These are phyloP conservation scores for Conger conger DNA, from an alignment of 2,113 vertebrate species.

Conservation along the genomic window DNA sequence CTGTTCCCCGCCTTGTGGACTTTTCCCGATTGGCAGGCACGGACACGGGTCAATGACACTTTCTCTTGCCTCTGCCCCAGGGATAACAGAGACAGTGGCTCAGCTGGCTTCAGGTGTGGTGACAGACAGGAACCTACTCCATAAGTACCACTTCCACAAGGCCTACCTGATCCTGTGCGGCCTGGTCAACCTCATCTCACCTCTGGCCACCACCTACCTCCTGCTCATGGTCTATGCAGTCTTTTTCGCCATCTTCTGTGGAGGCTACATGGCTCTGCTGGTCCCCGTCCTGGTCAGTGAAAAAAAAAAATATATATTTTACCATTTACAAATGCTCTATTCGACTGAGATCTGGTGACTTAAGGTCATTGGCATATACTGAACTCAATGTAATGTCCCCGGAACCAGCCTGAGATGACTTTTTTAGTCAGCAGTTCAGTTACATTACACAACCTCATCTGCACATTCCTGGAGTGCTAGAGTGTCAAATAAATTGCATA, in stretches of 20 bases:
- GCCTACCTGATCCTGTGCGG: slow-evolving; percentile 85
- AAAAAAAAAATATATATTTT: neutral
- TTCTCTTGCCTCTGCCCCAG: slow-evolving; percentile 50
- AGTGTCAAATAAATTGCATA: no score
- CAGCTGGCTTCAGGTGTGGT: slow-evolving; percentile 87
- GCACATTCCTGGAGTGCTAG: no score
- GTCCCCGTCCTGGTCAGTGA: slow-evolving; percentile 86
- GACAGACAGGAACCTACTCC: slow-evolving; percentile 81
- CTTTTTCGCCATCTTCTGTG: slow-evolving; percentile 80
- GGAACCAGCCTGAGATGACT: no score
- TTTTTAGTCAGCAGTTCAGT: no score
- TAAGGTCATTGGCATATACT: no score
- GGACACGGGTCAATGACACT: neutral
- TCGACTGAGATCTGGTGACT: no score
- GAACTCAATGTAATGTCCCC: no score
- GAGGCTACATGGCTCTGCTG: slow-evolving; percentile 87
- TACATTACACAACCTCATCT: no score
- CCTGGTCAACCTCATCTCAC: slow-evolving; percentile 82
- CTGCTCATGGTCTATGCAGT: slow-evolving; percentile 80
- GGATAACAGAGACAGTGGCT: slow-evolving; percentile 80
- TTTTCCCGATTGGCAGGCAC: no score
- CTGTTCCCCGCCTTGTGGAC: no score
- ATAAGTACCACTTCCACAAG: slow-evolving; percentile 81
- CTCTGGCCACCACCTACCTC: slow-evolving; percentile 83
- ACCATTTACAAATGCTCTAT: no score